These are phyloP conservation scores for Pteropus alecto DNA, from an alignment of 2,113 vertebrate genomes.

Conservation along the genomic window DNA sequence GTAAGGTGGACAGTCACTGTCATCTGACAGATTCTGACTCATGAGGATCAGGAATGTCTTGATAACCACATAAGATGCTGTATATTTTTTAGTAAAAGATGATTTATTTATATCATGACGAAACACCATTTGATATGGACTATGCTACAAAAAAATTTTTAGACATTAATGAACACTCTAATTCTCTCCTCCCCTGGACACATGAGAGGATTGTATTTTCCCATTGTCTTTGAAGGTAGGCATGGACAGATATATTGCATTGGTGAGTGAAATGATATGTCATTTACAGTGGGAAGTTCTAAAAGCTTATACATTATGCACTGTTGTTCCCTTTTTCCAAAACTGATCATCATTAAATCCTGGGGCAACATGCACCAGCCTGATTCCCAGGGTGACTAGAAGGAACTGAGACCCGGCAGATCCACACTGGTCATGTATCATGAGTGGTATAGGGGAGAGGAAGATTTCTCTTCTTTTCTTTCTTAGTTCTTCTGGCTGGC, in stretches of 20 bases:
- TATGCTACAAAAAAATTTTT: background rate
- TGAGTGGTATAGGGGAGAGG: background rate
- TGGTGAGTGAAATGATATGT: background rate
- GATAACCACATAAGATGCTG: background rate
- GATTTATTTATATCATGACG: background rate
- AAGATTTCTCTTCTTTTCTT: background rate
- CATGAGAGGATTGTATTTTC: background rate
- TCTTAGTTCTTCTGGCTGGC: background rate
- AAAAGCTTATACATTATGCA: background rate
- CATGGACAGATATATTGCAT: background rate
- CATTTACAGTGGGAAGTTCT: background rate
- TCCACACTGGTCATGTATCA: rapidly evolving
- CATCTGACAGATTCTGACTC: background rate
- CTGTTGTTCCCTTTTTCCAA: background rate
- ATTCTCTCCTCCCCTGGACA: background rate
- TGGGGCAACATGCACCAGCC: background rate
- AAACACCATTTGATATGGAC: background rate
- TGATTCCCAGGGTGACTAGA: no score
- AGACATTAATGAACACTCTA: background rate
- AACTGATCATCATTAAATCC: background rate
- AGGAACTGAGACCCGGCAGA: background rate
- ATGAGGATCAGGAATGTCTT: background rate
- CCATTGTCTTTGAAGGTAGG: background rate
- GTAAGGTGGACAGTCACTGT: background rate
- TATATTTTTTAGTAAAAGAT: background rate